Evolutionary conservation across 2,888 invertebrate species (phyloP), one percentile per base, ranked within the genome.

Genomic region (Ennomos erosarius): DNA sequence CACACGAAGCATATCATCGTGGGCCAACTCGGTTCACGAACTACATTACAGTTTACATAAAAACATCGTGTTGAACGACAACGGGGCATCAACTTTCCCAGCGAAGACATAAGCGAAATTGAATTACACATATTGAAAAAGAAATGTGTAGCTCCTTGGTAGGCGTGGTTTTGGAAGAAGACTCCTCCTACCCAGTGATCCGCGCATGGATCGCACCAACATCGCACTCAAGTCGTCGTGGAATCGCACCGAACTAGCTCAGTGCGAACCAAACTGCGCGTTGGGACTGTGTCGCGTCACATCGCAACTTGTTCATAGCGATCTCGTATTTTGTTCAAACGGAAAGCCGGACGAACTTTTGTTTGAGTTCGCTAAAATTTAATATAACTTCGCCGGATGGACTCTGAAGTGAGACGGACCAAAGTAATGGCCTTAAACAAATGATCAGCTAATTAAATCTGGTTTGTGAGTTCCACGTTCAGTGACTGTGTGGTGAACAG

Each of bases 111-210:
- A 92, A 91, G 90, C 90, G 90, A 91, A 92, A 92, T 91, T 91
- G 92, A 92, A 92, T 91, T 91, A 92, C 92, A 92, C 90, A 90
- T 92, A 92, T 92, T 91, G 92, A 92, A 92, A 92, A 91, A 91
- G 91, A 91, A 92, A 91, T 90, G 91, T 92, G 91, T 87, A 90
- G 90, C 90, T 89, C 79, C 92, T 92, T 89, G 83, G 91, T 90
- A 88, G 92, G 91, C 91, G 91, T 90, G 91, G 90, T 87, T 88
- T 85, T 72, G 75, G 68, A 56, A 48, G 65, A 85, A 86, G 85
- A 84, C 90, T 88, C 90, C 91, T 87, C 91, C 91, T 88, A 83
- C 89, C 70, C 75, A 76, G 81, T 77, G 83, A 82, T 69, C 75
- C 87, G 92, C 91, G 92, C 90, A 90, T 88, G 88, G 81, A 85